These are phyloP conservation scores for Hylaeus anthracinus DNA, from an alignment of 1,140 invertebrate genomes.

Conservation along the genomic window DNA sequence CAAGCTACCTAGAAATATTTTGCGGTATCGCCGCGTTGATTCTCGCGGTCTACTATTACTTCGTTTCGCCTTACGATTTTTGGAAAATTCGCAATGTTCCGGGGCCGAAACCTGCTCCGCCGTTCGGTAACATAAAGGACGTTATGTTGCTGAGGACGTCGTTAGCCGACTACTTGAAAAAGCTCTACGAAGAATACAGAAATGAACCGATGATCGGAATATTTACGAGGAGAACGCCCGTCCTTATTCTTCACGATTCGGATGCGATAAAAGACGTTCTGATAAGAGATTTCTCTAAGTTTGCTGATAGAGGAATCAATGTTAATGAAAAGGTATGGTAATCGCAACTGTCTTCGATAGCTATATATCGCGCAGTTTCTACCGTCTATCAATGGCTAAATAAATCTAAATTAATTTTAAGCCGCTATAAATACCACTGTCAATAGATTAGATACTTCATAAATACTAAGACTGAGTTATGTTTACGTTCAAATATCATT, in stretches of 20 bases:
- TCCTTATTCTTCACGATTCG: constrained; percentile 75
- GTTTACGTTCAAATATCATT: no score
- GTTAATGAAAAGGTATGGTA: constrained; percentile 63
- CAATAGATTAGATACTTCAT: no score
- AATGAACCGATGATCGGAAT: constrained; percentile 75
- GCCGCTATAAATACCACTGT: no score
- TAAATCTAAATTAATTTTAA: no score
- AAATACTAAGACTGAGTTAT: no score
- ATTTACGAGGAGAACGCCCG: constrained; percentile 70
- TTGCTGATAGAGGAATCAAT: constrained; percentile 72
- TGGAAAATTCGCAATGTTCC: constrained; percentile 69
- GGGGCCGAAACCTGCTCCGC: constrained; percentile 60
- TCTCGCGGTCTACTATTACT: constrained; percentile 54
- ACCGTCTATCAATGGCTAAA: no score
- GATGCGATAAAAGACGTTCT: constrained; percentile 77
- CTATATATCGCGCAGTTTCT: no score
- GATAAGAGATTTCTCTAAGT: constrained; percentile 79
- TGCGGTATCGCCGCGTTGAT: constrained; percentile 27
- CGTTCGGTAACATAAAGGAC: constrained; percentile 72
- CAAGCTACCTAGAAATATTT: constrained; percentile 46
- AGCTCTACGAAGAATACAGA: constrained; percentile 61
- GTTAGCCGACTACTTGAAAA: constrained; percentile 28
- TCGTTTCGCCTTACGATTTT: constrained; percentile 55
- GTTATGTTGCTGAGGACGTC: constrained; percentile 48
- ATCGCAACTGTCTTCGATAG: background rate